These are phyloP conservation scores for Helicoverpa assulta DNA, from an alignment of 2,888 invertebrate genomes.

Conservation along the genomic window DNA sequence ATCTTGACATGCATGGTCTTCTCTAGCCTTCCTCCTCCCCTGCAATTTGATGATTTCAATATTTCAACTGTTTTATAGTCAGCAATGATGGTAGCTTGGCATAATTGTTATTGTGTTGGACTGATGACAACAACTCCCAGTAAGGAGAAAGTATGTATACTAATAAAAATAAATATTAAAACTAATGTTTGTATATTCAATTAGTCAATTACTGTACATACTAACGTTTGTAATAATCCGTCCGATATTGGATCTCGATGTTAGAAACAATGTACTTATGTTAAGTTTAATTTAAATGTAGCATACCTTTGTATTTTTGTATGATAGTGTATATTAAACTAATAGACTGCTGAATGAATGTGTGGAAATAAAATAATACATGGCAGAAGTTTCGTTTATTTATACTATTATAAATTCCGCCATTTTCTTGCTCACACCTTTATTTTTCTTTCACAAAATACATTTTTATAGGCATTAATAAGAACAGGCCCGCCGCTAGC, in stretches of 20 bases:
- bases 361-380: slow-evolving; percentile 66
- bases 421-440: too few species aligned
- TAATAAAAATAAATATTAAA: slow-evolving; percentile 52
- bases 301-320: slow-evolving; percentile 75
- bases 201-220: slow-evolving; percentile 67
- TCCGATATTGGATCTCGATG: slow-evolving; percentile 67
- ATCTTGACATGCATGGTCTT: too few species aligned
- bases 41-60: too few species aligned
- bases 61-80: too few species aligned
- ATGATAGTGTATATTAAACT: slow-evolving; percentile 78
- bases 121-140: slow-evolving; percentile 5
- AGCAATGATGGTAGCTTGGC: too few species aligned
- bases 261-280: slow-evolving; percentile 54
- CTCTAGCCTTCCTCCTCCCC: too few species aligned
- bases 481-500: too few species aligned
- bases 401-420: too few species aligned
- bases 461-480: too few species aligned
- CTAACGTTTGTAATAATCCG: slow-evolving; percentile 64
- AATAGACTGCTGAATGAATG: slow-evolving; percentile 58
- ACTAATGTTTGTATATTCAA: slow-evolving; percentile 55
- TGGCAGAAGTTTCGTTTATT: slow-evolving; percentile 85
- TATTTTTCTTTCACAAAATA: too few species aligned
- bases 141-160: slow-evolving; percentile 28
- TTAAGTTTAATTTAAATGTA: slow-evolving; percentile 64
- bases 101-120: not conserved